Base-by-base conservation (phyloP, 2,888 invertebrate genomes). In the Noctua janthina region DNA sequence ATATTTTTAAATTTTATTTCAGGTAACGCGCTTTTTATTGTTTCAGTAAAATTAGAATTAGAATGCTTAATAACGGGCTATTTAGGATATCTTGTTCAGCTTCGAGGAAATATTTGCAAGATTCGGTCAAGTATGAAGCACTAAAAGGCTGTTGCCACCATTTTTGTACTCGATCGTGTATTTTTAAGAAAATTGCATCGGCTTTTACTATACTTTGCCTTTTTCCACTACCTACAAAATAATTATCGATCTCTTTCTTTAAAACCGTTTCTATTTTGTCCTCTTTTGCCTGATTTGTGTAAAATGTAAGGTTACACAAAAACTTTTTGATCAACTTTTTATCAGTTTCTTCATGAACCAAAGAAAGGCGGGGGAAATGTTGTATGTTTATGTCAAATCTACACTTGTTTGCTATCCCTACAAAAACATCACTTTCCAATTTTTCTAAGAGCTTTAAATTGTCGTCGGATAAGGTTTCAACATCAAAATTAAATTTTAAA, bases 251-350 rank as follows among this genome's bases (percentile, higher is more conserved):
- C 85, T 90, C 88, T 2, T 82, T 51, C 56, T 86, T 89, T n/a
- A 87, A 67, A 70, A 89, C 66, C 1, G 35, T 71, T 86, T 90
- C 88, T 35, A 90, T 78, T 13, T 83, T 79, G 35, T 88, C 85
- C 79, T 90, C 89, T 59, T 76, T 83, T 2, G 86, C 86, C 81
- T 90, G 90, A 79, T 89, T 88, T 10, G 90, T 88, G 51, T 84
- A 89, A 83, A 90, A 86, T 39, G 68, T 74, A 23, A 90, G 78
- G 17, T 86, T 78, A n/a, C 13, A 5, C 10, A 87, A 62, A 80
- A 85, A 84, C 0, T 80, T 56, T 56, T 49, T 76, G 1, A 87
- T 77, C 11, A 84, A 35, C 29, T 64, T 67, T 43, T 64, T 56
- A 35, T 88, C 88, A 13, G 71, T 23, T 23, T 74, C 66, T 3